These are phyloP conservation scores for Microctenopoma steveboyesi DNA, from an alignment of 2,797 vertebrate genomes.

Conservation along the genomic window DNA sequence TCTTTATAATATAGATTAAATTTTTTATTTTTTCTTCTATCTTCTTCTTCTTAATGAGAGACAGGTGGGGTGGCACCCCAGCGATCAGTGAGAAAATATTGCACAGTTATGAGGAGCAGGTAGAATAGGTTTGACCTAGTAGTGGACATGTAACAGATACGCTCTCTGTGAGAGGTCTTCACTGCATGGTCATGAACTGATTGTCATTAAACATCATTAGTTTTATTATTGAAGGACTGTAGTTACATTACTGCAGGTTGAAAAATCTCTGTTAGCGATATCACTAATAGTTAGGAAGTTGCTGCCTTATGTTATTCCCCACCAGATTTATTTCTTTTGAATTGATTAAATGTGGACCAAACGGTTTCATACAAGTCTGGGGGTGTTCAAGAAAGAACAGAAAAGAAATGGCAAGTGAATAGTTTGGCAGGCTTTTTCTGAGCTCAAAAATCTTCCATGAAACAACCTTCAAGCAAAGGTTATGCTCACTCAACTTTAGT, in stretches of 20 bases:
- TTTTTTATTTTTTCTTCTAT: no score
- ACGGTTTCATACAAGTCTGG: conserved; percentile 22
- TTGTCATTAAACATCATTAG: not conserved
- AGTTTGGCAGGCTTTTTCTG: conserved; percentile 43
- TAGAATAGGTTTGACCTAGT: not conserved
- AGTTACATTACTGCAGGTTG: not conserved
- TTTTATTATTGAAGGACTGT: conserved; percentile 3
- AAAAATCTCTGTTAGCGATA: not conserved
- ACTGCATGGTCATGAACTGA: not conserved
- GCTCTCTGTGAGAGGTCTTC: not conserved
- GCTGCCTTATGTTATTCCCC: conserved; percentile 28
- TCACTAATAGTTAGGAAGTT: not conserved
- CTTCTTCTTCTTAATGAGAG: no score
- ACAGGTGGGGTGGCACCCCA: no score
- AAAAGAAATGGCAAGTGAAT: conserved; percentile 35
- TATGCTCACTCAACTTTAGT: conserved; percentile 70
- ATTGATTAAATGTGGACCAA: conserved; percentile 26
- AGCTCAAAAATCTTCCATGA: conserved; percentile 52
- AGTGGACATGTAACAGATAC: not conserved
- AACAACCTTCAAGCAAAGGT: conserved; percentile 79
- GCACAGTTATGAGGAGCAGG: not conserved
- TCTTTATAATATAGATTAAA: no score
- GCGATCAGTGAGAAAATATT: not conserved
- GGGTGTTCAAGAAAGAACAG: conserved; percentile 11
- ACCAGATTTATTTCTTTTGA: conserved; percentile 40